A percentile compares a stretch with the other conserved stretches of the same genome.
phyloP scores from a whole-genome alignment of 2,113 vertebrate genomes.

The Stictonetta naevosa region DNA sequence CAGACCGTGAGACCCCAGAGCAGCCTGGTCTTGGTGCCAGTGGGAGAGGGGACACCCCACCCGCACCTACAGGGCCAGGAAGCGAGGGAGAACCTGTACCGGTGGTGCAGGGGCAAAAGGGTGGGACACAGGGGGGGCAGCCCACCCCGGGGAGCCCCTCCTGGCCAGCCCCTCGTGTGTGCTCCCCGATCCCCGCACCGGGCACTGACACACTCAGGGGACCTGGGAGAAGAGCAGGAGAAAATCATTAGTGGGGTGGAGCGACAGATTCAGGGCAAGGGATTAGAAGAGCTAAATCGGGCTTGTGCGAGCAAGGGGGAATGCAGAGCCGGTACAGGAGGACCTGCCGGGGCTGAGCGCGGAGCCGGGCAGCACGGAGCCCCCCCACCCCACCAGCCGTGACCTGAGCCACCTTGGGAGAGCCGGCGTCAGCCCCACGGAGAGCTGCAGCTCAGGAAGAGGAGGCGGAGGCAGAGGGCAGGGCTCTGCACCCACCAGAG shows the following conservation, averaged over 20 bases:
- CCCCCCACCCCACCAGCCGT: background rate
- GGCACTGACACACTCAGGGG: background rate
- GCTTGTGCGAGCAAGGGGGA: slow-evolving; percentile 38
- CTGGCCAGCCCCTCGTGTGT: accelerated
- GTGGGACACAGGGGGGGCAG: accelerated
- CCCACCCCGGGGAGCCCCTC: background rate
- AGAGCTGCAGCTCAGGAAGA: background rate
- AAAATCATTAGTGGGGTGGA: slow-evolving; percentile 72
- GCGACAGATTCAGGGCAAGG: slow-evolving; percentile 70
- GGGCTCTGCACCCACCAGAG: background rate
- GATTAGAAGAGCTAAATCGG: slow-evolving; percentile 67
- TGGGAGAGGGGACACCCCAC: background rate
- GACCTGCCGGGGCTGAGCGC: background rate
- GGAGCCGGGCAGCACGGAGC: background rate
- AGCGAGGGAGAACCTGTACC: background rate
- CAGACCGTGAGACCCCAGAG: background rate
- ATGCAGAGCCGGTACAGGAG: slow-evolving; percentile 41
- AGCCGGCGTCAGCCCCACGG: background rate
- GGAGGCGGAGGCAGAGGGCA: background rate
- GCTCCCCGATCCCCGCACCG: accelerated
- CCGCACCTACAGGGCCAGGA: accelerated
- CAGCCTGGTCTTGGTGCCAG: background rate
- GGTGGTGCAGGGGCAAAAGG: background rate
- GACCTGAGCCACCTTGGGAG: background rate
- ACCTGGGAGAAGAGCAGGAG: slow-evolving; percentile 51